Conservation (phyloP, 2,113 vertebrate species). For the Pollachius pollachius region DNA sequence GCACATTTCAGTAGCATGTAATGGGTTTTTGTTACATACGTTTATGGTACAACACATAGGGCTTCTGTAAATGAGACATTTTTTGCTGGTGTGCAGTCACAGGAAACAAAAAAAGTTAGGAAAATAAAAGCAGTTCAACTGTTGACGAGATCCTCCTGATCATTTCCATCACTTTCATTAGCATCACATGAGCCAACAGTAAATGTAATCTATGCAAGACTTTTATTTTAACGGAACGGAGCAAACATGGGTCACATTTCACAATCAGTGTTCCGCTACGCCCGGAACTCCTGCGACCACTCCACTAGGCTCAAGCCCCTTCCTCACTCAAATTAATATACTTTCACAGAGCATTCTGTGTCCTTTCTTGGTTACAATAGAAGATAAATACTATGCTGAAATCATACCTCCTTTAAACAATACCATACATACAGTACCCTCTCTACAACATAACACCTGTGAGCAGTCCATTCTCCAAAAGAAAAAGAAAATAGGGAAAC, state of each 20-base stretch:
- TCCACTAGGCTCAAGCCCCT: conserved; percentile 48
- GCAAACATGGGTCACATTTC: conserved; percentile 26
- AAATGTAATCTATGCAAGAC: conserved; percentile 46
- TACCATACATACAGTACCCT: conserved; percentile 32
- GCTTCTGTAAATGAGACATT: conserved; percentile 53
- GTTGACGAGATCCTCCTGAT: conserved; percentile 31
- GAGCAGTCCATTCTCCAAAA: conserved; percentile 43
- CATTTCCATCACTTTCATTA: conserved; percentile 13
- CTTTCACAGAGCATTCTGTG: conserved; percentile 30
- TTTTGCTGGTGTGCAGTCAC: conserved; percentile 58
- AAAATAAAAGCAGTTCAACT: conserved; percentile 29
- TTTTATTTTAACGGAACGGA: conserved; percentile 56
- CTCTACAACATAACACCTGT: conserved; percentile 49
- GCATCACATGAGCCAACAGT: conserved; percentile 37
- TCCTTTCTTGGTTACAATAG: conserved; percentile 43
- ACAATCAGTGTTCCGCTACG: conserved; percentile 38
- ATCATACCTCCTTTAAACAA: conserved; percentile 44
- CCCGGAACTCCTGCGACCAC: conserved; percentile 38
- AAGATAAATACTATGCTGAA: conserved; percentile 58
- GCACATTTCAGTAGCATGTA: conserved; percentile 72
- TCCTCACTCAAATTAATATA: conserved; percentile 46
- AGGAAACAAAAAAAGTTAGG: neutral
- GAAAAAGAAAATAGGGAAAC: conserved; percentile 2
- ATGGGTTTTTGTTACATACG: conserved; percentile 66
- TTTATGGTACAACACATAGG: conserved; percentile 65